Conservation (phyloP, 2,113 vertebrate species). For the Herpetotheres cachinnans region DNA sequence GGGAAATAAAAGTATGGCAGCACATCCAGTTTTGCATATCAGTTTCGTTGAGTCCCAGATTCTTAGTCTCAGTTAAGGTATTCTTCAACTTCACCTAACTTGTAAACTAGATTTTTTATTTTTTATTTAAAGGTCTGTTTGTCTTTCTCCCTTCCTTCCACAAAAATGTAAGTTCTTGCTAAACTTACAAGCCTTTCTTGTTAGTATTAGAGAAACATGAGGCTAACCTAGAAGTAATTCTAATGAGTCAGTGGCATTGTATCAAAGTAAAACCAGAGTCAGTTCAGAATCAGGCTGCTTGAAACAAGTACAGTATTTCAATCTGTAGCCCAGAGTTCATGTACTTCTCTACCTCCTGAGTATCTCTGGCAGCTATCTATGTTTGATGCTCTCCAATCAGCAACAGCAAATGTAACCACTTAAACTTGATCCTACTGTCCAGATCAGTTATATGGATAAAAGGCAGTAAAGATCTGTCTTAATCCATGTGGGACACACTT, state of each 20-base stretch:
- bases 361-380: slow-evolving; percentile 45
- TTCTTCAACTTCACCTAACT: neutral
- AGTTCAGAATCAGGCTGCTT: slow-evolving; percentile 3
- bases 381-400: slow-evolving; percentile 50
- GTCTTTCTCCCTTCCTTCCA: neutral
- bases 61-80: neutral
- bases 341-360: neutral
- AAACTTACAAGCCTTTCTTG: neutral
- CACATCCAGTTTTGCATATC: neutral
- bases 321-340: slow-evolving; percentile 22
- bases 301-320: neutral
- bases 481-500: slow-evolving; percentile 55
- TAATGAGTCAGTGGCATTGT: neutral
- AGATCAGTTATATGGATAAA: slow-evolving; percentile 73
- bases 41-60: neutral
- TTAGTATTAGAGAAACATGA: neutral
- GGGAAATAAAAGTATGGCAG: neutral
- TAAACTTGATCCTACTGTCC: slow-evolving; percentile 72
- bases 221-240: neutral
- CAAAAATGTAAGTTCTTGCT: neutral
- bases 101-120: neutral
- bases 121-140: neutral
- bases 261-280: neutral
- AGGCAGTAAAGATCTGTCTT: slow-evolving; percentile 62
- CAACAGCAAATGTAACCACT: slow-evolving; percentile 70